Conservation (phyloP, 2,113 vertebrate species). For the Lagopus muta region DNA sequence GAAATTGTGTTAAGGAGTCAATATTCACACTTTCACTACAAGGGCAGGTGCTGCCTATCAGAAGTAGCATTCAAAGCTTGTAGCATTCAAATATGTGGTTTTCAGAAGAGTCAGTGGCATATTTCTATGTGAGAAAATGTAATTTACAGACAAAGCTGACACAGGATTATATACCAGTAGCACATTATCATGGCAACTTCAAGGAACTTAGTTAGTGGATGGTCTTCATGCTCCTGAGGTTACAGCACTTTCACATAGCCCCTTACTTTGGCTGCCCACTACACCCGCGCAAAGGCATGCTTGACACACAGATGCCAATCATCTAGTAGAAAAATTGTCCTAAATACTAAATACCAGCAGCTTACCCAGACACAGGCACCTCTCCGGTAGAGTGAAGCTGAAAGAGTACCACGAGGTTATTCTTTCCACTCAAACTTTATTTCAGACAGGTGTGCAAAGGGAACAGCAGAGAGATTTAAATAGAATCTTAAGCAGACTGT, state of each 20-base stretch:
- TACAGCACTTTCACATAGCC: not conserved
- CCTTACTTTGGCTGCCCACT: not conserved
- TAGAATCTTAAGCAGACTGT: conserved; percentile 58
- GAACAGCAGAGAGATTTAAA: conserved; percentile 52
- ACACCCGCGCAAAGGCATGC: not conserved
- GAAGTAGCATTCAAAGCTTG: not conserved
- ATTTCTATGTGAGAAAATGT: not conserved
- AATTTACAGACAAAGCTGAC: not conserved
- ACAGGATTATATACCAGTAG: not conserved
- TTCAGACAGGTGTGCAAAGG: conserved; percentile 62
- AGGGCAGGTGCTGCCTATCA: not conserved
- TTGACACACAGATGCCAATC: not conserved
- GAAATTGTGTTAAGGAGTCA: not conserved
- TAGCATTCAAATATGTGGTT: not conserved
- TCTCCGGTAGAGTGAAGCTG: not conserved
- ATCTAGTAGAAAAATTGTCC: not conserved
- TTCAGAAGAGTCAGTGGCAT: not conserved
- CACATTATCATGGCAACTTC: not conserved
- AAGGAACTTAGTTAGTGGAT: not conserved
- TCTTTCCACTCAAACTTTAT: conserved; percentile 49
- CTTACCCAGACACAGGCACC: not conserved
- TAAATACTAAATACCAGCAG: not conserved
- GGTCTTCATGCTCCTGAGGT: not conserved
- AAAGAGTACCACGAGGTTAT: not conserved
- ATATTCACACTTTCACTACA: not conserved